Evolutionary conservation across 2,113 vertebrate genomes (phyloP).

Genomic region (Paracanthobrama guichenoti): DNA sequence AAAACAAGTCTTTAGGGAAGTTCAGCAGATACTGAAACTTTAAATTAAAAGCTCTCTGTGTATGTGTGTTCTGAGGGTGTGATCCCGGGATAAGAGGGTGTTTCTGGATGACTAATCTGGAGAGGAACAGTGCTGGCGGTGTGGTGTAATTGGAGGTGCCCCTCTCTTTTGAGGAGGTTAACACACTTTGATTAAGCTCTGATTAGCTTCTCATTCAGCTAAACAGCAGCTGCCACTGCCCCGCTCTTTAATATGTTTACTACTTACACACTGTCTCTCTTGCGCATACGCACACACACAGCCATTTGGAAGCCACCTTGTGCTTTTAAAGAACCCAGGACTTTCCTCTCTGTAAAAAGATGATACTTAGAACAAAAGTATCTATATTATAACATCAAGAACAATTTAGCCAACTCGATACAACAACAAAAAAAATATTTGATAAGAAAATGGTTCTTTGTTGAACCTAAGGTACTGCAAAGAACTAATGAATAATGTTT

Average conservation of each 20-base stretch:
- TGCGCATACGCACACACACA: neutral
- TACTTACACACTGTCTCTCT: slow-evolving; percentile 12
- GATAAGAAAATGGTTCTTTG: neutral
- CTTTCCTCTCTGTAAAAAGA: neutral
- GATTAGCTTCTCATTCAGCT: slow-evolving; percentile 53
- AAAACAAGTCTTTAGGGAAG: slow-evolving; percentile 17
- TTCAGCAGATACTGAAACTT: slow-evolving; percentile 24
- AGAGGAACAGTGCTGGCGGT: slow-evolving; percentile 40
- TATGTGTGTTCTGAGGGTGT: slow-evolving; percentile 20
- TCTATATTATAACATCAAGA: neutral
- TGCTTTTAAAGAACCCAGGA: neutral
- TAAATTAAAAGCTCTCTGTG: slow-evolving; percentile 11
- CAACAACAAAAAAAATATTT: neutral
- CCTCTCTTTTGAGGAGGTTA: slow-evolving; percentile 50
- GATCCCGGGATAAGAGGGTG: slow-evolving; percentile 19
- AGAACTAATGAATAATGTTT: no score
- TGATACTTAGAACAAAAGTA: neutral
- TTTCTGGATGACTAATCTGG: slow-evolving; percentile 46
- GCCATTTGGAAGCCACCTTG: neutral
- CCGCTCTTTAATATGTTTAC: slow-evolving; percentile 18
- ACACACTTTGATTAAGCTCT: slow-evolving; percentile 53
- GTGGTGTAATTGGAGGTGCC: slow-evolving; percentile 50
- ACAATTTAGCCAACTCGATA: neutral
- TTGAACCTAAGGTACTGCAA: neutral
- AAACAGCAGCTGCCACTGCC: slow-evolving; percentile 51